These are phyloP conservation scores for Schizotus pectinicornis DNA, from an alignment of 2,888 invertebrate species.

Conservation along the genomic window DNA sequence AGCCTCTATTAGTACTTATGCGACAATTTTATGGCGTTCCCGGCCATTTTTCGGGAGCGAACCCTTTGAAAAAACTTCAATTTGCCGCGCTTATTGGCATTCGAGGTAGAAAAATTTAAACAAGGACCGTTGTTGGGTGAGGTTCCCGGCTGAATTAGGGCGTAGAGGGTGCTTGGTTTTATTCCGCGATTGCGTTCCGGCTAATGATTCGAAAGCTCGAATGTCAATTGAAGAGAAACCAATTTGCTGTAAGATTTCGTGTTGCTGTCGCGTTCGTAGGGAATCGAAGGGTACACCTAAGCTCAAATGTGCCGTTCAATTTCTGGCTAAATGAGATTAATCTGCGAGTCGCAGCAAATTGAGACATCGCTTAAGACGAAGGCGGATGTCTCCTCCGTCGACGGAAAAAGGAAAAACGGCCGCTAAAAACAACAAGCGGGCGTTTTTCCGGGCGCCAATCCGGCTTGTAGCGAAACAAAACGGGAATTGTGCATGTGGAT, in stretches of 20 bases:
- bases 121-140: no score
- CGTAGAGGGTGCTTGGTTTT: no score
- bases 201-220: no score
- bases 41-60: no score
- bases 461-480: constrained; percentile 11
- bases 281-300: neutral
- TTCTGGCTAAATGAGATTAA: constrained; percentile 1
- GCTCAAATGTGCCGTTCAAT: neutral
- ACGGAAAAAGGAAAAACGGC: neutral
- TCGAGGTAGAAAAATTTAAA: no score
- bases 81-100: no score
- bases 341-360: neutral
- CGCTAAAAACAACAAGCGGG: neutral
- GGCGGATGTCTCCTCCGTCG: neutral
- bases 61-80: no score
- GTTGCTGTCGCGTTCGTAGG: neutral
- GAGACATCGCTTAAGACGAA: neutral
- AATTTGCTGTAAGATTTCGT: neutral
- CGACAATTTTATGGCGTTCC: no score
- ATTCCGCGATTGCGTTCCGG: no score
- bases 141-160: no score
- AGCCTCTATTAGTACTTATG: no score
- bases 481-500: constrained; percentile 16
- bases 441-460: constrained; percentile 3
- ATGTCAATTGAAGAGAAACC: neutral